Base-by-base conservation (phyloP, 2,888 invertebrate genomes). In the Scaptomyza flava region DNA sequence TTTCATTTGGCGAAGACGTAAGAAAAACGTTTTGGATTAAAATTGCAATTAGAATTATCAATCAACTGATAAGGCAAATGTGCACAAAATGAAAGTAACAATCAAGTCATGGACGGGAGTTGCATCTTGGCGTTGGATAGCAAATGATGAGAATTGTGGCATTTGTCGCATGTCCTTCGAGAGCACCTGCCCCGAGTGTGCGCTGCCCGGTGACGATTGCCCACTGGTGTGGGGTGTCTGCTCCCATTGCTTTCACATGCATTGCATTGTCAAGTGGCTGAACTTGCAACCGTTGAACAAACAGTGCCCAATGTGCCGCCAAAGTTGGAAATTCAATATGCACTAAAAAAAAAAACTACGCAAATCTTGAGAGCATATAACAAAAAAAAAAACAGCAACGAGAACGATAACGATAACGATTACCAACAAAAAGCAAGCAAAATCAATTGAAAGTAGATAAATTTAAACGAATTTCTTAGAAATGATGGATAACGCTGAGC, bases 141-240 rank as follows among this genome's bases (percentile, higher is more conserved):
- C 99, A 27, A 99, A 99, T 92, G 99, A 99, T 93, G 99, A 99
- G 92, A 99, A 98, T 91, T 98, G 98, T 91, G 99, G 99, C 65
- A 99, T 99, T 91, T 99, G 99, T 93, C 96, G 99, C 71, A 98
- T 99, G 97, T 96, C 99, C 51, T 99, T 99, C 93, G 99, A 99
- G 92, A 98, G 97, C 85, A 98, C 98, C 91, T 99, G 99, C 91
- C 98, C 98, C 2, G 99, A 99, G 92, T 99, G 99, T 93, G 98
- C 98, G 92, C 93, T 98, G 74, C 99, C 99, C 23, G 99, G 99
- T 53, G 99, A 99, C 93, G 98, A 99, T 93, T 99, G 99, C 91
- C 99, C 99, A 14, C 93, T 99, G 91, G 99, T 99, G 78, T 99
- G 98, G 98, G 99, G 99, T 68, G 96, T 97, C 90, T 99, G 99